Base-by-base conservation (phyloP, 2,797 vertebrate genomes). In the Nannoperca obscura region DNA sequence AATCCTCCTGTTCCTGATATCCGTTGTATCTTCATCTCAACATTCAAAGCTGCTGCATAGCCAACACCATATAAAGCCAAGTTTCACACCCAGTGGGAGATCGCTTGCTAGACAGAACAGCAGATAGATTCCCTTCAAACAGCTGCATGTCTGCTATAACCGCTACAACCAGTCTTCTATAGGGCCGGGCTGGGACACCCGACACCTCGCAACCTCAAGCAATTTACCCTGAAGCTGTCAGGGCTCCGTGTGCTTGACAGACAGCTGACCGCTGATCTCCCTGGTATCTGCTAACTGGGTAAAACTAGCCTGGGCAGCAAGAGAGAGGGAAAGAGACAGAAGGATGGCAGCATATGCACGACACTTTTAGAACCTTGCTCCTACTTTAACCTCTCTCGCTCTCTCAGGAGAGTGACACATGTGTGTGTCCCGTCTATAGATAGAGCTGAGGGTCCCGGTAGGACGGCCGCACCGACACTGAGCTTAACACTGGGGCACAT, bases 241-340 rank as follows among this genome's bases (percentile, higher is more conserved):
- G 60, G 54, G 60, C 74, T 65, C 79, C 34, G 54, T 78, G 78
- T 27, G 22, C 80, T 77, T 87, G 87, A 90, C 83, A 81, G 86
- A 90, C 91, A 93, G 91, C 91, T 90, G 90, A 91, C 75, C 82
- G 8, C 83, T 91, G 91, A 90, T 88, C 87, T 82, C 67, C 66
- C 81, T 73, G 79, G 85, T 89, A 92, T 93, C 88, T 88, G 84
- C 86, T 86, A 88, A 82, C 76, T 42, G 82, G 84, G 82, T 92
- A 88, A 90, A 92, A 91, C 85, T 83, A 89, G 89, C 80, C 70
- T 7, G 58, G 57, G 63, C 62, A 78, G 71, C 24, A 12, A 64
- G 66, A 68, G 53, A 8, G 44, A 66, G 49, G 38, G 17, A 44
- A 59, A 17, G 58, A 38, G 36, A 49, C 27, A 85, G 77, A 80